Evolutionary conservation across 2,797 vertebrate species (phyloP), one percentile per base, ranked within the genome.

Genomic region (Amblyopsis hoosieri): DNA sequence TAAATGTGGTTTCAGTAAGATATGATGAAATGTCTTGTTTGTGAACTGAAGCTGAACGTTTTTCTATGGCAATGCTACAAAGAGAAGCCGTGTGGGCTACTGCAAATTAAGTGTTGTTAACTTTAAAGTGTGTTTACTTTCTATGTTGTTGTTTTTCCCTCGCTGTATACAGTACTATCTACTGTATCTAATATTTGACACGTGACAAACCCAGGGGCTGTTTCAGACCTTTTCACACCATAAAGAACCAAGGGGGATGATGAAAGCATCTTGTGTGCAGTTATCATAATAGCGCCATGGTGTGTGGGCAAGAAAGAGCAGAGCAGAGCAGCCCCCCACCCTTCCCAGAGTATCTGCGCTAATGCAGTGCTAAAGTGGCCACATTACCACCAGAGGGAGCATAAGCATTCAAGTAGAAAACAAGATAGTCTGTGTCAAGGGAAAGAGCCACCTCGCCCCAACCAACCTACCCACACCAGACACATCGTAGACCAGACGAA

Each of bases 351-450:
- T 77, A 80, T 90, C 85, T 89, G 84, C 80, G 62, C 84, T 91
- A 91, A 89, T 91, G 87, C 87, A 83, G 84, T 87, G 89, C 91
- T 92, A 92, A 91, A 92, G 87, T 85, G 89, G 88, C 87, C 85
- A 87, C 85, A 91, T 92, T 93, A 91, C 92, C 92, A 94, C 92
- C 91, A 93, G 92, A 93, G 93, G 91, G 93, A 94, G 92, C 90
- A 93, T 91, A 90, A 92, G 89, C 88, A 89, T 90, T 90, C 90
- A 89, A 91, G 89, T 86, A 90, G 87, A 92, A 92, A 93, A 91
- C 87, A 91, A 92, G 87, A 85, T 76, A 81, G 85, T 82, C 85
- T 70, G 76, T 91, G 90, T 91, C 81, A 90, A 88, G 89, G 86
- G 89, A 86, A 78, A 83, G 83, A 84, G 86, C 78, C 87, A 86